Evolutionary conservation across 1,140 invertebrate species (phyloP).

Genomic region (Drosophila lacertosa): DNA sequence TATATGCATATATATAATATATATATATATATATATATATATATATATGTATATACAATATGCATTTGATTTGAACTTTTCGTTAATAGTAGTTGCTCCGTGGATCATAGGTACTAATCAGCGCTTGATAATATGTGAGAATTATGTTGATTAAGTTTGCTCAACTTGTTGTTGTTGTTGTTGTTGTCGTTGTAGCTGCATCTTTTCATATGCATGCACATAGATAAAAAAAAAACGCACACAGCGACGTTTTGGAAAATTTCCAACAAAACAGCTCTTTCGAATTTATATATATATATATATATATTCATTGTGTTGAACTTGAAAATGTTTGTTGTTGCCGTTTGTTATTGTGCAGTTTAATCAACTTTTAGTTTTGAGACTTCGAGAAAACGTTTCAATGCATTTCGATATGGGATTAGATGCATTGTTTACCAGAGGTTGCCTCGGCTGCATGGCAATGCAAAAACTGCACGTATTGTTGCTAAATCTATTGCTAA

Average conservation of each 20-base stretch:
- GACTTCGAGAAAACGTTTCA: slow-evolving; percentile 75
- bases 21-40: slow-evolving; percentile 26
- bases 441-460: background rate
- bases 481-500: slow-evolving; percentile 1
- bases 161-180: slow-evolving; percentile 26
- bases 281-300: too few species aligned
- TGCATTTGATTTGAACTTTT: slow-evolving; percentile 45
- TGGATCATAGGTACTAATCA: slow-evolving; percentile 48
- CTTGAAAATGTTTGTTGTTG: slow-evolving; percentile 78
- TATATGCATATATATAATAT: slow-evolving; percentile 26
- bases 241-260: slow-evolving; percentile 53
- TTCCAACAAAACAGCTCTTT: slow-evolving; percentile 72
- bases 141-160: slow-evolving; percentile 47
- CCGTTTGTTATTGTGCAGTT: slow-evolving; percentile 78
- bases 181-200: slow-evolving; percentile 45
- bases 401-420: slow-evolving; percentile 73
- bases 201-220: slow-evolving; percentile 19
- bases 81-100: slow-evolving; percentile 52
- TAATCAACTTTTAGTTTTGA: slow-evolving; percentile 76
- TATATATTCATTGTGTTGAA: slow-evolving; percentile 76
- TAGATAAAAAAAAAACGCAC: background rate
- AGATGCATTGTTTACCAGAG: slow-evolving; percentile 34
- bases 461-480: slow-evolving; percentile 10
- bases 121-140: slow-evolving; percentile 61
- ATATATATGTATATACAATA: slow-evolving; percentile 38